Evolutionary conservation across 2,797 vertebrate species (phyloP), one percentile per base, ranked within the genome.

Genomic region (Karalla daura): DNA sequence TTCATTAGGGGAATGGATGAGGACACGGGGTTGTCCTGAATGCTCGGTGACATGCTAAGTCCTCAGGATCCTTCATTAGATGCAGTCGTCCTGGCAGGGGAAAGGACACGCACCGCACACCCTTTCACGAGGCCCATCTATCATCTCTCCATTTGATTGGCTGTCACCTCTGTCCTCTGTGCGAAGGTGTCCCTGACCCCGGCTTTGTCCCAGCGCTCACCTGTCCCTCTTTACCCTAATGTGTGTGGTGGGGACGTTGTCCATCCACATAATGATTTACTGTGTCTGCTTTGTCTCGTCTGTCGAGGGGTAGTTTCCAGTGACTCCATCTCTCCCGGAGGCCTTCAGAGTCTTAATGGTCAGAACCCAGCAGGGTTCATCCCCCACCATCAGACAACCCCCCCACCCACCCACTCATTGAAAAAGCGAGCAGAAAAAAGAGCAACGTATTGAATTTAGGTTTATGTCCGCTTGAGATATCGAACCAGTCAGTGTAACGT

Each of bases 61-160:
- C 78, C 10, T 40, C 33, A 21, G 33, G 21, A 33, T 76, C 24
- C 53, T 78, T 76, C 64, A 75, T 68, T 55, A 74, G 43, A 49
- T 44, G 15, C 6, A 6, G 36, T 74, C 46, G n/a, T 50, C 24
- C 11, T 46, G 0, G 0, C 20, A 12, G 59, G 30, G 39, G 18
- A 78, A 69, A 85, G 67, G 81, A 65, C 76, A 44, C 4, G 5
- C 64, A 40, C 43, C 55, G 11, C 60, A 17, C 77, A 80, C 37
- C 27, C 49, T 79, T 53, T 72, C 60, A 74, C 14, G 13, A 64
- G 47, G 45, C 35, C 39, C 74, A 81, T 85, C 70, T 46, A 27
- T 85, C 83, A 76, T 81, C 70, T 63, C 47, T 5, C 21, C 32
- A 13, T 76, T 79, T 80, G 79, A 85, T 80, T 86, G 80, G 61